These are phyloP conservation scores for Coracias cyanogaster DNA, from an alignment of 2,797 vertebrate species.

Conservation along the genomic window DNA sequence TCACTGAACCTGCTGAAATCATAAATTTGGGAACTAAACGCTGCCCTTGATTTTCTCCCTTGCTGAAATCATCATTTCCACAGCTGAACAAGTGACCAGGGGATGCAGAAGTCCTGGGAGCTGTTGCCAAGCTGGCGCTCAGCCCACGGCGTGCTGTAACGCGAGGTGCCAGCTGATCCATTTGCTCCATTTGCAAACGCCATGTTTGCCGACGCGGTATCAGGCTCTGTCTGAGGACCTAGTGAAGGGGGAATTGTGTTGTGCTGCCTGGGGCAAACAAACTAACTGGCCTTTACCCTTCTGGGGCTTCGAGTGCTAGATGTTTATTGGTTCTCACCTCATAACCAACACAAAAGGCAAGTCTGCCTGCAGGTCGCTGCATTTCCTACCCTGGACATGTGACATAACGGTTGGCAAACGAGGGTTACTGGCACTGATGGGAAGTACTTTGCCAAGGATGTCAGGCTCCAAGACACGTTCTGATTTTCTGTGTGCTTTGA, in stretches of 20 bases:
- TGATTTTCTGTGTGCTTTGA: not conserved
- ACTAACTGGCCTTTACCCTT: not conserved
- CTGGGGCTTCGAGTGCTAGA: not conserved
- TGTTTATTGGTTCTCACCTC: not conserved
- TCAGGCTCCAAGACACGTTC: not conserved
- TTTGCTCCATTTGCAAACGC: slow-evolving; percentile 39
- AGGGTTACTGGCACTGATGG: not conserved
- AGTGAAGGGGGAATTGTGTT: slow-evolving; percentile 48
- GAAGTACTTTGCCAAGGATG: not conserved
- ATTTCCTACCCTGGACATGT: not conserved
- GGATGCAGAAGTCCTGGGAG: not conserved
- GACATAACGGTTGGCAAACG: not conserved
- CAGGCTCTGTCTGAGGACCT: slow-evolving; percentile 18
- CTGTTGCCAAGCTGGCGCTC: not conserved
- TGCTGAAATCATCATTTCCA: slow-evolving; percentile 17
- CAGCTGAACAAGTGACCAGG: not conserved
- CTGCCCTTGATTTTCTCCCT: not conserved
- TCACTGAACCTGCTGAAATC: not conserved
- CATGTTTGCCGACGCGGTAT: slow-evolving; percentile 3
- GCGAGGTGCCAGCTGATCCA: not conserved
- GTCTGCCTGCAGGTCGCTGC: not conserved
- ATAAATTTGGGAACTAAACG: not conserved
- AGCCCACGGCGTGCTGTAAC: not conserved
- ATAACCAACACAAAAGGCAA: not conserved
- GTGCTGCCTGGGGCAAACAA: slow-evolving; percentile 20